Base-by-base conservation (phyloP, 2,797 vertebrate species). In the Knipowitschia caucasica region DNA sequence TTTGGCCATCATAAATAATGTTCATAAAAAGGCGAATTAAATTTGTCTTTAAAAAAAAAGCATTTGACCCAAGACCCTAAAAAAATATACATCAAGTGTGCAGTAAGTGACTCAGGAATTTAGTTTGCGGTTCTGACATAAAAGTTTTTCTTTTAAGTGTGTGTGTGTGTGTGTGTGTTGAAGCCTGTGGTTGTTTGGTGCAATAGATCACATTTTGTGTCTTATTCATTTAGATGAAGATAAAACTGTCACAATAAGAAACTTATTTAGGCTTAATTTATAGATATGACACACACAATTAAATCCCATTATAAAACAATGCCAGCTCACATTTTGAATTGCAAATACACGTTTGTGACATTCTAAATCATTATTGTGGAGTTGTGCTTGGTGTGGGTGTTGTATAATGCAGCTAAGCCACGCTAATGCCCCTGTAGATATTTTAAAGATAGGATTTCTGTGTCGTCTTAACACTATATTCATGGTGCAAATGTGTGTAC, bases 401-500 rank as follows among this genome's bases (percentile, higher is more conserved):
- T 46, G 64, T n/a, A 61, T 52, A 51, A 18, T 61, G 64, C 58
- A 67, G 56, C 58, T 55, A 49, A 49, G 30, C 12, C 46, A 33
- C 5, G 12, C 10, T 49, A 49, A 49, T 33, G 3, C 30, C 29
- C 12, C 7, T 34, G 46, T 61, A 71, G 50, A 53, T 67, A 51
- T 59, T 60, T 61, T 58, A 33, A 49, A 64, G 31, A 64, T 59
- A 31, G n/a, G 52, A 55, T 55, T 43, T 70, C 40, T n/a, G 3
- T 20, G 38, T 51, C 53, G 50, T 62, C 62, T 64, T 55, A 57
- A 49, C 9, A 18, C 11, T 5, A 47, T 52, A 58, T 62, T 50
- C 18, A 42, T 20, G n/a, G 56, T 70, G 45, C 64, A 70, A 67
- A 50, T 80, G 64, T 75, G 65, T 71, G 65, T 77, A 70, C 59